Evolutionary conservation across 2,113 vertebrate genomes (phyloP).

Genomic region (Pogona vitticeps): DNA sequence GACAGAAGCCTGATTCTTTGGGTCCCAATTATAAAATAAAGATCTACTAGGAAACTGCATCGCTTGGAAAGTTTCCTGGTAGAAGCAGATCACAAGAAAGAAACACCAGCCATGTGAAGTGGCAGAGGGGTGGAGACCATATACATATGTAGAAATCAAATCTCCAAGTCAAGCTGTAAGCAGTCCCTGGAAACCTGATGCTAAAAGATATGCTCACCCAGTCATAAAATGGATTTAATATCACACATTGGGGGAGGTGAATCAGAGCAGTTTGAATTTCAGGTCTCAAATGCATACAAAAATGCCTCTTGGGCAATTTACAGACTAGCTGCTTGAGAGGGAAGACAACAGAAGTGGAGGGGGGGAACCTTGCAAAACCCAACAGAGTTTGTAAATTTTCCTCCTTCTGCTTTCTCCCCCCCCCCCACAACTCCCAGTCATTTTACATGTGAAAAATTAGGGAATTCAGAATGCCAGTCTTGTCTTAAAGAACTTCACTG

Average conservation of each 20-base stretch:
- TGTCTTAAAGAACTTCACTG: conserved; percentile 17
- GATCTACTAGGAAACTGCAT: neutral
- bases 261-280: conserved; percentile 18
- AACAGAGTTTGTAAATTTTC: neutral
- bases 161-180: neutral
- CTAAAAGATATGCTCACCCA: neutral
- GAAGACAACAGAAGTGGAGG: neutral
- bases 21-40: neutral
- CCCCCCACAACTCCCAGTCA: neutral
- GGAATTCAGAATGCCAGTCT: conserved; percentile 5
- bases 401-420: neutral
- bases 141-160: neutral
- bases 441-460: neutral
- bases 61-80: neutral
- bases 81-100: neutral
- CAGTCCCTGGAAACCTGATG: conserved; percentile 3
- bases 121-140: neutral
- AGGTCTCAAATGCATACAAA: neutral
- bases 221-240: conserved; percentile 1
- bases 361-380: neutral
- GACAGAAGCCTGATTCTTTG: neutral
- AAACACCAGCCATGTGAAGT: neutral
- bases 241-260: neutral
- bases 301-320: neutral
- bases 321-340: neutral